Base-by-base conservation (phyloP, 2,888 invertebrate genomes). In the Sturmia bella region DNA sequence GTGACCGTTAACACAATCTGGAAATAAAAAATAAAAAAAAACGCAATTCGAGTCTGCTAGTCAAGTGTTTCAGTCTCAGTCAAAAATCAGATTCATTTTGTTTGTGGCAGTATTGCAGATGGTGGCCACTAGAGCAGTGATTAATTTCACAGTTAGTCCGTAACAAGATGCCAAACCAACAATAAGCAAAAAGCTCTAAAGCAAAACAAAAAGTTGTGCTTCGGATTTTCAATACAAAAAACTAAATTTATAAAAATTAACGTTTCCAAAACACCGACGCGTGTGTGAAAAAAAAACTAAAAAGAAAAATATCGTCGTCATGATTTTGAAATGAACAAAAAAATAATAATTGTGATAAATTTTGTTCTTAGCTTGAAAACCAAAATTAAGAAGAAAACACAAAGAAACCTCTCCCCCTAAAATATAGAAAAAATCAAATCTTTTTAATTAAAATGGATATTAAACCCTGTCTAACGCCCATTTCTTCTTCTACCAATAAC, bases 91-190 rank as follows among this genome's bases (percentile, higher is more conserved):
- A 84, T 83, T 84, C 80, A 83, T 81, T 82, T 81, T 77, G 83
- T 84, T 83, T 73, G 84, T 83, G 83, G 83, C 83, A 83, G 85
- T 84, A 85, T 84, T 85, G 86, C 86, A 87, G 87, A 87, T 87
- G 86, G 86, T 85, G 84, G 84, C 85, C 85, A 84, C 84, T 85
- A 84, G 79, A 86, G 86, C 88, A 87, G 87, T 89, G 89, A 89
- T 89, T 89, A 89, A 87, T 89, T 89, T 89, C 88, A 88, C 89
- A 86, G 89, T 86, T 88, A 89, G 89, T 89, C 87, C 89, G 86
- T 85, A 88, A 87, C 86, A 87, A 88, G 89, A 88, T 87, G 87
- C 87, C 87, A 88, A 89, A 86, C 86, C 85, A 78, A 83, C 80
- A 84, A 83, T 83, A 84, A 80, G 54, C 81, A 52, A 64, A 76